Percentiles rank a stretch among this genome's conserved stretches.
These are phyloP conservation scores for Catostylus mosaicus DNA, from an alignment of 30 jellyfish, hydroid and myxozoan species.

Conservation along the genomic window DNA sequence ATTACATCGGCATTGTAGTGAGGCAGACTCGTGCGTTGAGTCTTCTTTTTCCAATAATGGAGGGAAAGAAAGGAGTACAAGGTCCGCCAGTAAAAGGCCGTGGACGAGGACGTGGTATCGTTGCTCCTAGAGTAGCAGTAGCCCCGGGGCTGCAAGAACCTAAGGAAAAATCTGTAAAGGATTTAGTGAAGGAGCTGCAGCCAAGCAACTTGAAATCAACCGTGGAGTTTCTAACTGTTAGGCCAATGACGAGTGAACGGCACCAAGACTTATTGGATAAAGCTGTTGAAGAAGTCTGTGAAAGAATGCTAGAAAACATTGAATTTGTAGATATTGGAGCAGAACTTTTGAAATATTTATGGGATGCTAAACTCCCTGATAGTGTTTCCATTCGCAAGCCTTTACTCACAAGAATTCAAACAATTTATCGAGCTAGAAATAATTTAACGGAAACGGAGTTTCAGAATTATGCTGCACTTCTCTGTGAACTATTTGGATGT, in stretches of 20 bases:
- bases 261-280: slow-evolving; percentile 22
- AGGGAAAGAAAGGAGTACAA: background rate
- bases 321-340: slow-evolving; percentile 51
- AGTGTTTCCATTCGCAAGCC: slow-evolving; percentile 45
- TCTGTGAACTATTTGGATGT: slow-evolving; percentile 66
- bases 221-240: slow-evolving; percentile 20
- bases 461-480: slow-evolving; percentile 46
- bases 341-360: slow-evolving; percentile 16
- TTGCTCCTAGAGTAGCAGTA: background rate
- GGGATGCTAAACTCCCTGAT: slow-evolving; percentile 34
- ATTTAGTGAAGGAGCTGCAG: slow-evolving; percentile 1
- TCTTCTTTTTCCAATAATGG: too few relatives aligned
- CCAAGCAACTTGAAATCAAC: slow-evolving; percentile 15
- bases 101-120: slow-evolving; percentile 54
- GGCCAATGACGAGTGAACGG: slow-evolving; percentile 18
- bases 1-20: too few relatives aligned
- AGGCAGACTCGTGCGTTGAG: too few relatives aligned
- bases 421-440: slow-evolving; percentile 42
- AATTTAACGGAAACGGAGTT: slow-evolving; percentile 33
- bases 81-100: slow-evolving; percentile 38
- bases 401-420: slow-evolving; percentile 51
- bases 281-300: slow-evolving; percentile 21
- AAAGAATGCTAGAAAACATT: slow-evolving; percentile 11
- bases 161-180: slow-evolving; percentile 11
- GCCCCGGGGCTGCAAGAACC: slow-evolving; percentile 19